Evolutionary conservation across 2,888 invertebrate genomes (phyloP).

Genomic region (Spicauda simplicius): DNA sequence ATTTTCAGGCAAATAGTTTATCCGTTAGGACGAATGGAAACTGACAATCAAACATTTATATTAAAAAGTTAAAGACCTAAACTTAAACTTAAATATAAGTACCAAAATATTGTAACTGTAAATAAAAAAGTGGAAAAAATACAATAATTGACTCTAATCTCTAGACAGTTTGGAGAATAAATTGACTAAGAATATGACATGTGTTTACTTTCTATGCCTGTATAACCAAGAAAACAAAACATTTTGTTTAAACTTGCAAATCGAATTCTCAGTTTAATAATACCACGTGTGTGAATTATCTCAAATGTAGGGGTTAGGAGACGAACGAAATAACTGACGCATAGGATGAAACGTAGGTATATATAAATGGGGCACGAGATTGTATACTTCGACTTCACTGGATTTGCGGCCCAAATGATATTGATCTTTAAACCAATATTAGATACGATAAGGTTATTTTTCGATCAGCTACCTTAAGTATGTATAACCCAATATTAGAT

Average conservation of each 20-base stretch:
- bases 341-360: background rate
- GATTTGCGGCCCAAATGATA: no score
- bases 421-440: no score
- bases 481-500: no score
- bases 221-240: conserved; percentile 27
- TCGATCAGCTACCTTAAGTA: no score
- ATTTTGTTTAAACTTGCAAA: background rate
- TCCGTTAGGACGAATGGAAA: conserved; percentile 22
- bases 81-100: conserved; percentile 45
- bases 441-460: no score
- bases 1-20: conserved; percentile 24
- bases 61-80: conserved; percentile 37
- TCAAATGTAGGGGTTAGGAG: background rate
- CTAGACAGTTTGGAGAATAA: conserved; percentile 70
- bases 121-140: conserved; percentile 49
- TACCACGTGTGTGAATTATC: background rate
- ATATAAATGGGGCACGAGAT: no score
- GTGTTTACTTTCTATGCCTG: conserved; percentile 24
- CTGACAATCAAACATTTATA: conserved; percentile 29
- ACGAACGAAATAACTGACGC: background rate
- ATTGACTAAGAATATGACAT: conserved; percentile 77
- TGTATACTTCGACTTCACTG: no score
- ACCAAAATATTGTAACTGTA: conserved; percentile 39
- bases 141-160: conserved; percentile 54
- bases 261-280: no score